These are phyloP conservation scores for Chaetops frenatus DNA, from an alignment of 2,113 vertebrate genomes.

Conservation along the genomic window DNA sequence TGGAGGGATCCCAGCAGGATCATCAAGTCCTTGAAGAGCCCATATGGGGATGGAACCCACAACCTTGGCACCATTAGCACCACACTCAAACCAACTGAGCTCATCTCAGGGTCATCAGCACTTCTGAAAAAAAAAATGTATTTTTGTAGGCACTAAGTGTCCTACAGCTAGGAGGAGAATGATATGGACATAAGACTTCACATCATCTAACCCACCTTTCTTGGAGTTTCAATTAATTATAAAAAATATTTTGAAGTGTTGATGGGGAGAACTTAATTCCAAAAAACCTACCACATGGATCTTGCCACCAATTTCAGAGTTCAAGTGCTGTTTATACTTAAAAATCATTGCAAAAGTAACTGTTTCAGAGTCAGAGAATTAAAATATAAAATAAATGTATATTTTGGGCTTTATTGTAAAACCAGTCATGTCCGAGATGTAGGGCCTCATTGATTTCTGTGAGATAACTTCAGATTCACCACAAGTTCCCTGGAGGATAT, in stretches of 20 bases:
- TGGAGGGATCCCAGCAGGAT: neutral
- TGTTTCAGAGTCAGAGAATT: neutral
- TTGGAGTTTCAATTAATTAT: neutral
- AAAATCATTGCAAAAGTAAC: neutral
- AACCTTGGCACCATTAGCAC: neutral
- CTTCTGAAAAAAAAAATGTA: neutral
- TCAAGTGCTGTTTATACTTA: neutral
- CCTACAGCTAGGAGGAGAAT: neutral
- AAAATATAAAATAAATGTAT: neutral
- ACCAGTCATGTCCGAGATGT: neutral
- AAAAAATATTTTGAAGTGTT: neutral
- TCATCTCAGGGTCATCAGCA: neutral
- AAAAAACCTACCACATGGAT: rapidly evolving
- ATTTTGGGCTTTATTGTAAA: neutral
- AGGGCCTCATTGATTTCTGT: neutral
- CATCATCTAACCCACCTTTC: neutral
- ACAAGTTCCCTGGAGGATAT: neutral
- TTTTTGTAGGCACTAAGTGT: neutral
- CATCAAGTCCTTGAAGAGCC: neutral
- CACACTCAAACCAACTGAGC: neutral
- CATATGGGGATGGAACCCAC: neutral
- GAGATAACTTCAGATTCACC: neutral
- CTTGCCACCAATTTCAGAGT: neutral
- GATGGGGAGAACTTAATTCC: neutral
- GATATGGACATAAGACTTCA: neutral